Evolutionary conservation across 2,888 invertebrate genomes (phyloP), one percentile per base, ranked within the genome.

Genomic region (Xestia xanthographa): DNA sequence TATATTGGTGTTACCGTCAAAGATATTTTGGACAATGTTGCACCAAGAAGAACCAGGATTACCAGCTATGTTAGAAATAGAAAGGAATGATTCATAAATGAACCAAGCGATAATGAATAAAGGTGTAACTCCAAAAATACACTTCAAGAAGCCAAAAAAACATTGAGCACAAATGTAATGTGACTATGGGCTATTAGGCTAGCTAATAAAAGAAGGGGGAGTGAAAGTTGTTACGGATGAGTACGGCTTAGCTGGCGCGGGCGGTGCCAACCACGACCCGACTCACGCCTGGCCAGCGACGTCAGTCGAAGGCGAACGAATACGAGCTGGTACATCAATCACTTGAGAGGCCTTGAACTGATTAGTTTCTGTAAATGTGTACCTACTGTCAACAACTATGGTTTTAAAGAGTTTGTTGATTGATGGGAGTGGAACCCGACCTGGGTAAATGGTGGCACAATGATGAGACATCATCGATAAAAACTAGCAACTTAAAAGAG

Each of bases 191-290:
- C 82, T 84, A 88, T 88, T 86, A 88, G 71, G 81, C 72, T 76
- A 56, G 73, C 79, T 81, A 80, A 84, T 87, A 88, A 88, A 88
- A 88, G 78, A 88, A 79, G 77, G 77, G 69, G 77, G 87, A 80
- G 83, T 80, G 76, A 81, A 84, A 78, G 80, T 82, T 77, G 72
- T 72, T 80, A 86, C 74, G 84, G 67, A 78, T 77, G 77, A 83
- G 79, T 75, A 77, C 80, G 77, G 63, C 53, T 77, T 43, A 82
- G 66, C 83, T 78, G 89, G 88, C 68, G 66, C 83, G 77, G 89
- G 88, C 68, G 75, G 90, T 90, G 85, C 89, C 91, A 89, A 86
- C 84, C 88, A 82, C 89, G 85, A 82, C 75, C 72, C 75, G 71
- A 41, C 79, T 80, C 75, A 69, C 72, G 77, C 53, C 78, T 85